Base-by-base conservation (phyloP, 1,140 invertebrate species). In the Batillaria attramentaria region DNA sequence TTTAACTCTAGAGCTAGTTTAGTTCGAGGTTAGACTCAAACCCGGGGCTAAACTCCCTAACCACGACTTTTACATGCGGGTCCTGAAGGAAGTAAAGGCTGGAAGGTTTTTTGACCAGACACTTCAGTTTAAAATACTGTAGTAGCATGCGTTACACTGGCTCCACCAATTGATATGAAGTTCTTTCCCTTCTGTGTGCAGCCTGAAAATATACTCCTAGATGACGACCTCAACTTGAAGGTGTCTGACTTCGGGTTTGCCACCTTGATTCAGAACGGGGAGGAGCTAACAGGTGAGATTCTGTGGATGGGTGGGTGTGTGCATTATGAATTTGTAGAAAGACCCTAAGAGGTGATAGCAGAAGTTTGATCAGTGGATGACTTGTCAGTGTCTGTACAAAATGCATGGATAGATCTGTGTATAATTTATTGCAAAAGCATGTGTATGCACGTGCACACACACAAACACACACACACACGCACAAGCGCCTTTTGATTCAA, bases 171-270 rank as follows among this genome's bases (percentile, higher is more conserved):
- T 6, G 10, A 65, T 80, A 35, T 77, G 42, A 43, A 43, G 46
- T 39, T n/a, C n/a, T n/a, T n/a, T n/a, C n/a, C n/a, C n/a, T n/a
- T n/a, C 10, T 54, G 20, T 77, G 83, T 88, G 37, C 84, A 94
- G 93, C 97, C 98, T 35, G 99, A 99, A 92, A 99, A 99, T 92
- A 99, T 99, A 86, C 92, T 99, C 57, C 92, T 99, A 31, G 98
- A 99, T 92, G 93, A 99, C 89, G 95, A 97, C 91, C 94, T 97
- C 74, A 99, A 99, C 92, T 95, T 99, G 31, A 99, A 99, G 91
- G 95, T 99, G 81, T 99, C 98, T 3, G 99, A 99, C 92, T 99
- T 99, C 93, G 99, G 99, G 35, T 99, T 99, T 92, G 98, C 99
- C 20, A 95, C 94, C 90, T 92, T 97, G 83, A 91, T 99, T 37